Percentiles rank a stretch among this genome's conserved stretches.
phyloP scores from a whole-genome alignment of 2,888 invertebrate genomes.

The Philaethria dido region DNA sequence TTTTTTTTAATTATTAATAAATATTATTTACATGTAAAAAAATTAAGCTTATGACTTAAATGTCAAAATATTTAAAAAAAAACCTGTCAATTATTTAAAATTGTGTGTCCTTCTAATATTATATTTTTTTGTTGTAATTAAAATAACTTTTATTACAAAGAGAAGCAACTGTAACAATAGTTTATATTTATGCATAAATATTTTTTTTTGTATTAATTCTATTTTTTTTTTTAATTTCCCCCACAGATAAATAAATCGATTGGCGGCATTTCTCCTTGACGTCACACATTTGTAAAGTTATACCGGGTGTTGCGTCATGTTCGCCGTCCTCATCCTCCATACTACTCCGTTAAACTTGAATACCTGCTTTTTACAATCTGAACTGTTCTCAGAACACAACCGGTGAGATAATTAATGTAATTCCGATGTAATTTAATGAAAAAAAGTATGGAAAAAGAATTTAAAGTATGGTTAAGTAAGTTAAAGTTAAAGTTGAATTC shows the following conservation, averaged over 20 bases:
- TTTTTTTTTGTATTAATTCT: not conserved
- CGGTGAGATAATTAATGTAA: constrained; percentile 11
- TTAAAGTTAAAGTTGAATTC: not conserved
- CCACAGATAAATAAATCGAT: not conserved
- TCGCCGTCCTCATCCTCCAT: not conserved
- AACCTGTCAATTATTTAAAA: too few relatives aligned
- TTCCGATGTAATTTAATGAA: constrained; percentile 1
- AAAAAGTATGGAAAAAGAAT: not conserved
- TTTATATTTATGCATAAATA: not conserved
- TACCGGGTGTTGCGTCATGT: constrained; percentile 26
- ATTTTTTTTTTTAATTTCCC: not conserved
- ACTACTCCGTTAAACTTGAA: constrained; percentile 28
- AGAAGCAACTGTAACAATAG: too few relatives aligned
- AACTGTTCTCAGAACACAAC: constrained; percentile 17
- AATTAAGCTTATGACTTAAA: too few relatives aligned
- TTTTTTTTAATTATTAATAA: too few relatives aligned
- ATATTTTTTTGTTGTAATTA: too few relatives aligned
- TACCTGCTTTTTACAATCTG: constrained; percentile 11
- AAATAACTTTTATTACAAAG: too few relatives aligned
- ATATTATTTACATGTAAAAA: too few relatives aligned
- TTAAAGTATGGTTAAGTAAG: not conserved
- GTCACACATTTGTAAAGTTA: constrained; percentile 23
- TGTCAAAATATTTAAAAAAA: too few relatives aligned
- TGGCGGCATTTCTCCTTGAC: constrained; percentile 16
- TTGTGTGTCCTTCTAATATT: too few relatives aligned